Evolutionary conservation across 1,140 invertebrate genomes (phyloP).

Genomic region (Pteromalus puparum): DNA sequence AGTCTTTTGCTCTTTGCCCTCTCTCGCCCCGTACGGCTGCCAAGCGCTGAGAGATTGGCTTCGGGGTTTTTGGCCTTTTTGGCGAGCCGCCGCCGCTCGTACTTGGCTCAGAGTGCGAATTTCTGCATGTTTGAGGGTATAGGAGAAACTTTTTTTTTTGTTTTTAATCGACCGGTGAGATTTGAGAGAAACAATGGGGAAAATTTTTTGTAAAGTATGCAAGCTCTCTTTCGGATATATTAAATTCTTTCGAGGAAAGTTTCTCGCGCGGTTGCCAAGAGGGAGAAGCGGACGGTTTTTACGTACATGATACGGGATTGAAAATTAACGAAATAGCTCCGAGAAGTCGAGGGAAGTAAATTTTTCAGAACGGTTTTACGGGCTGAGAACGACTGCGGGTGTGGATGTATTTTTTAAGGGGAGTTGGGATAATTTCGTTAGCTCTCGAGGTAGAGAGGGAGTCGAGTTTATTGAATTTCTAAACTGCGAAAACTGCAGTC

Average conservation of each 20-base stretch:
- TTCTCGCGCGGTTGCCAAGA: neutral
- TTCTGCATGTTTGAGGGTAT: neutral
- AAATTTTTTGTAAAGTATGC: neutral
- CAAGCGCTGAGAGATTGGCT: conserved; percentile 26
- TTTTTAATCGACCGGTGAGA: neutral
- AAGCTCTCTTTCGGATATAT: neutral
- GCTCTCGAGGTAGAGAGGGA: neutral
- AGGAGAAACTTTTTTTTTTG: neutral
- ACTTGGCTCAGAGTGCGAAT: neutral
- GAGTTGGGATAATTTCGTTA: neutral
- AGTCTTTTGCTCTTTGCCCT: conserved; percentile 43
- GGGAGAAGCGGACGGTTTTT: neutral
- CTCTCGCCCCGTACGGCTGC: conserved; percentile 15
- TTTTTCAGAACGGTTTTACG: neutral
- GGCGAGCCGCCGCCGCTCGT: neutral
- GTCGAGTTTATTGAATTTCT: neutral
- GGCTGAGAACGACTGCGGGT: neutral
- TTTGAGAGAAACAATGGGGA: neutral
- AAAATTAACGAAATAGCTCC: neutral
- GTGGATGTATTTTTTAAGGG: neutral
- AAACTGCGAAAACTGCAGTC: neutral
- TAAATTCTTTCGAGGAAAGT: neutral
- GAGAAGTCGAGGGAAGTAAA: neutral
- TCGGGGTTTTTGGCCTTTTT: neutral
- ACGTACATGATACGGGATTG: neutral